These are phyloP conservation scores for Lophochroa leadbeateri DNA, from an alignment of 2,113 vertebrate species.

Conservation along the genomic window DNA sequence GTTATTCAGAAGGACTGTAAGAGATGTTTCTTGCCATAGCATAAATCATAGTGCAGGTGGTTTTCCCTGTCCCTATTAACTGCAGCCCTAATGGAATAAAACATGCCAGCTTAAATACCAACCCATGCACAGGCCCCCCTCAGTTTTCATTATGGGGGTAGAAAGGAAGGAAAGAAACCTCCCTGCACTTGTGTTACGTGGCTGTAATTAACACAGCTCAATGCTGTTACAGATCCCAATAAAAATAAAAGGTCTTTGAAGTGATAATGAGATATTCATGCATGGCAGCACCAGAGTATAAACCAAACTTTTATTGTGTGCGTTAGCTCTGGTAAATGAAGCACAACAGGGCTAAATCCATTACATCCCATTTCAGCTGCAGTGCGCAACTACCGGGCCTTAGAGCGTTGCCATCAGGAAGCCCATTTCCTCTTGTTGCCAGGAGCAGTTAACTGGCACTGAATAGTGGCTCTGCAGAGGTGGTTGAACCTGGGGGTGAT, in stretches of 20 bases:
- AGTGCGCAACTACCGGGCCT: conserved; percentile 2
- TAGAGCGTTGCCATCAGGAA: conserved; percentile 19
- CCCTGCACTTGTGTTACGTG: background rate
- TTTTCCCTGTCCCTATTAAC: background rate
- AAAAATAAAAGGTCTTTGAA: conserved; percentile 23
- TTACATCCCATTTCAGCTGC: background rate
- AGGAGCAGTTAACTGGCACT: background rate
- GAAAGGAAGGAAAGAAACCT: background rate
- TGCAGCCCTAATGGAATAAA: background rate
- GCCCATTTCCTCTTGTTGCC: conserved; percentile 21
- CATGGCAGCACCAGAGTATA: conserved; percentile 3
- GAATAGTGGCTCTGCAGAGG: background rate
- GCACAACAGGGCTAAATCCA: conserved; percentile 30
- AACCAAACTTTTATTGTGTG: conserved; percentile 40
- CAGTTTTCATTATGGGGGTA: background rate
- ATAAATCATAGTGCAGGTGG: background rate
- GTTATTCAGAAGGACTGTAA: no score
- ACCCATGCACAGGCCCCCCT: background rate
- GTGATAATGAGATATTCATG: conserved; percentile 47
- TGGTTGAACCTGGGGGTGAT: background rate
- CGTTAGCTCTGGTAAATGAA: conserved; percentile 48
- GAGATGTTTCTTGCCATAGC: rapidly evolving
- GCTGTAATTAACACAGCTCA: background rate
- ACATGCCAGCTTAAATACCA: background rate
- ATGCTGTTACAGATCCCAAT: background rate